Base-by-base conservation (phyloP, 2,888 invertebrate species). In the Automeris io region DNA sequence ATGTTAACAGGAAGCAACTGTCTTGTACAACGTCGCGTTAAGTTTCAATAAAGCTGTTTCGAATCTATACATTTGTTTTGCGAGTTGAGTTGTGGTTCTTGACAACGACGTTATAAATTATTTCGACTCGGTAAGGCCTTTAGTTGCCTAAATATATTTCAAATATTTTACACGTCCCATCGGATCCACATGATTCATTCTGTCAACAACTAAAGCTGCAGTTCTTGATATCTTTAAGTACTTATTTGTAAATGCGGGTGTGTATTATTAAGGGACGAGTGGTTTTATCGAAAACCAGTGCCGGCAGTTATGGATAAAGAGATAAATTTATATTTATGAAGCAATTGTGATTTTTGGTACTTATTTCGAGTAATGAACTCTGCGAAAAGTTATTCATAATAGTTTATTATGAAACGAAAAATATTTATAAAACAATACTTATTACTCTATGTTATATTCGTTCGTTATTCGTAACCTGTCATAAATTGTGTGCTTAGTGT, bases 231-330 rank as follows among this genome's bases (percentile, higher is more conserved):
- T 34, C 13, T 29, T 29, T 18, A 16, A 19, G 21, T 34, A 29
- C 29, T n/a, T 3, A 21, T 39, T 35, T 33, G 32, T 31, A 23
- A 37, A 40, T 37, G 33, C 36, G 40, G 36, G 33, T 19, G n/a
- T 23, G 23, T 29, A 26, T 32, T 22, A 24, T 32, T 19, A 29
- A 29, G 16, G 16, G 29, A 16, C 29, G 29, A n/a, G 29, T 16
- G 16, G 29, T 13, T 29, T 16, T 5, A 29, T 29, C 29, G 16
- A 29, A 16, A 29, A 29, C 29, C 29, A 29, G 16, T 38, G 41
- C 38, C 37, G 34, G 37, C 34, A 19, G 24, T 38, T 37, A 41
- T 37, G 35, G 31, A 25, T 12, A 35, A 22, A 23, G 31, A 31
- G n/a, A 31, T 29, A 39, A 34, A 29, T 31, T 29, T 8, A n/a